Base-by-base conservation (phyloP, 64 coral and sea anemone genomes). In the Anthopleura sola region DNA sequence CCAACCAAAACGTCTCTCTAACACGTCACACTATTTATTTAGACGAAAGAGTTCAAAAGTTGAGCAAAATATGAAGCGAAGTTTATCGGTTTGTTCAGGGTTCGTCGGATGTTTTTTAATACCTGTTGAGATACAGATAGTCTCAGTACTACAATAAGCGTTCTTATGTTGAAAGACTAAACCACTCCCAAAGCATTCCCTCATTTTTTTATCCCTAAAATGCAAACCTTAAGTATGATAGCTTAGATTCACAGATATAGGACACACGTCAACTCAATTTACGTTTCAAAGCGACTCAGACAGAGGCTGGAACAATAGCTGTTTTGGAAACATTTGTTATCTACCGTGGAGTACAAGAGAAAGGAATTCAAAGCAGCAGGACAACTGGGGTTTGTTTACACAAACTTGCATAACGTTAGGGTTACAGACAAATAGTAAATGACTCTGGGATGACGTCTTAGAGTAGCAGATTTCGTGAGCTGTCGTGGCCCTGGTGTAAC, bases 351-450 rank as follows among this genome's bases (percentile, higher is more conserved):
- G 36, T 23, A 7, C 2, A 44, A 79, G 44, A 79, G 76, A 79
- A 47, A 79, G 38, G 76, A 79, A 79, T 79, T 79, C 76, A 37
- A 79, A 79, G 76, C 19, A 79, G 39, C 37, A 79, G 37, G 37
- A 47, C 18, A 23, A 6, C 37, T 79, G 37, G 44, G 36, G 44
- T 79, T 48, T 79, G 76, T 79, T 79, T 79, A 79, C 76, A 31
- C 31, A 32, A 34, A 34, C 28, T 71, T 34, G 66, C 6, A 34
- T 71, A 71, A 34, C 66, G 28, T 29, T 11, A 32, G 66, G 29
- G 29, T 14, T 71, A 36, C 66, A 31, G 31, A 34, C 66, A 34
- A 32, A 71, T 15, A 71, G 13, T 12, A 71, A 11, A 36, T 71
- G 28, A 32, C 66, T 71, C 12, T 71, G 66, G 28, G n/a, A 71